Base-by-base conservation (phyloP, 2,113 vertebrate species). In the Mugil cephalus region DNA sequence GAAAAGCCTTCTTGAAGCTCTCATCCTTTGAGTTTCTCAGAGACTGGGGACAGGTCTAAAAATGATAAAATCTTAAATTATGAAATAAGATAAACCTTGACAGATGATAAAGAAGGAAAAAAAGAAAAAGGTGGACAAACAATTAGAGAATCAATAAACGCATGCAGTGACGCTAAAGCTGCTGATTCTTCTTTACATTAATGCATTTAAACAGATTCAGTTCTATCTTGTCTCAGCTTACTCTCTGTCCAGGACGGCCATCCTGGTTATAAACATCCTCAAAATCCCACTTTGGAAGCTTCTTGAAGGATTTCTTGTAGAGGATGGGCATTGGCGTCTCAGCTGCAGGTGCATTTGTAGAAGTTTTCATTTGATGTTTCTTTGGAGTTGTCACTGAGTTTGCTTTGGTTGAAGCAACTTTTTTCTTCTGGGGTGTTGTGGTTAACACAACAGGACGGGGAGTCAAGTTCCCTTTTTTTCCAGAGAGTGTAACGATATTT, bases 11-110 rank as follows among this genome's bases (percentile, higher is more conserved):
- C 79, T 10, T 74, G 35, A 97, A 93, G 90, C 84, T 92, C 5
- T 48, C 54, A 3, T 96, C 94, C 34, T 88, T 67, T 46, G 92
- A 82, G 66, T 93, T 94, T 64, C 74, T 91, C 68, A 94, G 47
- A 61, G 91, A 89, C 43, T 77, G 39, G 1, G 90, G 63, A 80
- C 96, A 97, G 2, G 69, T 93, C 97, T 97, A 63, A 66, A 30
- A 63, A 36, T n/a, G 13, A 47, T 54, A 48, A 56, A 30, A n/a
- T 4, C n/a, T 35, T 7, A 10, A 9, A 6, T 21, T 10, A 46
- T 5, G 10, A 61, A 30, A 34, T n/a, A 34, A 15, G 9, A 3
- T 17, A 30, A 11, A 17, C n/a, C 11, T 45, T 6, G 53, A 36
- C 14, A 36, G 1, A 30, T 3, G 8, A 39, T 17, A 54, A 17